Conservation (phyloP, 2,797 vertebrate species). For the Diplodus puntazzo region DNA sequence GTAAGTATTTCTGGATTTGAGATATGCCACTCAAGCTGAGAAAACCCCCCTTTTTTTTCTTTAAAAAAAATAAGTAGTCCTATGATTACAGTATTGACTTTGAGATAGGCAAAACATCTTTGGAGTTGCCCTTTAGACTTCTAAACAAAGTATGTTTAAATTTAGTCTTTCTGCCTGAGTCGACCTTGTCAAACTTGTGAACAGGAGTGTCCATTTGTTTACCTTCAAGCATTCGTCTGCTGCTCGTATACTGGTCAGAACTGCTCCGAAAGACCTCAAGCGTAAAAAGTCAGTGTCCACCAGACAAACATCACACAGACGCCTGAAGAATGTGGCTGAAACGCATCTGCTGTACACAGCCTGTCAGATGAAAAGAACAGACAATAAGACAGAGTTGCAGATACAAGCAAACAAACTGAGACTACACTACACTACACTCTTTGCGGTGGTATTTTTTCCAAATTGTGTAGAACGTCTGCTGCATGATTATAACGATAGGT, state of each 20-base stretch:
- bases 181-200: conserved; percentile 20
- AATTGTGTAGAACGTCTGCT: not conserved
- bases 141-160: not conserved
- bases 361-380: conserved; percentile 21
- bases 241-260: conserved; percentile 21
- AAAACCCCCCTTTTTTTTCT: not conserved
- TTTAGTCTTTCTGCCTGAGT: not conserved
- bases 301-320: conserved; percentile 45
- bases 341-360: not conserved
- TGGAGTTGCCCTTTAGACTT: not conserved
- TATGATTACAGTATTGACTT: not conserved
- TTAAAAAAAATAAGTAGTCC: not conserved
- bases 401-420: not conserved
- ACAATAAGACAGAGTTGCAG: not conserved
- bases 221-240: conserved; percentile 22
- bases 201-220: conserved; percentile 35
- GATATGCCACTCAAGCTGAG: not conserved
- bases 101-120: not conserved
- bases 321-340: conserved; percentile 27
- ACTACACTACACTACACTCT: not conserved
- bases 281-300: conserved; percentile 33
- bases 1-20: no score
- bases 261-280: conserved; percentile 37
- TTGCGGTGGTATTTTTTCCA: not conserved
- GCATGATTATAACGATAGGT: not conserved